Base-by-base conservation (phyloP, 64 coral and sea anemone genomes). In the Montipora sp. region DNA sequence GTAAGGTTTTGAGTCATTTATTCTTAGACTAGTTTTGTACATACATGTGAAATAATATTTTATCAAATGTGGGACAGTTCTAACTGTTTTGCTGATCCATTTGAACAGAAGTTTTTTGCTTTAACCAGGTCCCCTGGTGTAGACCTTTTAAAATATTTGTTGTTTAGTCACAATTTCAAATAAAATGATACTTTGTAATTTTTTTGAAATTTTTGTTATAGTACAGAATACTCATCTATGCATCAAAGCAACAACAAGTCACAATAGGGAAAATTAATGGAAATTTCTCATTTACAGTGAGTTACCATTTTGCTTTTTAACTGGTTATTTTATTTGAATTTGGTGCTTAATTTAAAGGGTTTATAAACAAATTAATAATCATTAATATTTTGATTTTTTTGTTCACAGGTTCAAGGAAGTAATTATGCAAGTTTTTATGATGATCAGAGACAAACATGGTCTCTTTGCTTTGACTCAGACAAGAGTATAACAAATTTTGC, bases 401-500 rank as follows among this genome's bases (percentile, higher is more conserved):
- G 67, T 23, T 77, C 91, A 14, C 59, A 98, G 97, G 97, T 98
- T 55, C 97, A 98, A 92, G 91, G 91, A 19, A 96, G 84, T 86
- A 98, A 98, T 80, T 98, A 98, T 96, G 94, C 94, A 36, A 96
- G 94, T 49, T 98, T 98, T 68, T 98, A 92, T 82, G 97, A 98
- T 96, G 97, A 98, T 79, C 92, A 93, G 18, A 93, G 94, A 14
- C 97, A 96, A 78, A 88, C 91, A 53, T 98, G 97, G 97, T 98
- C 97, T 7, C 45, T 98, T 21, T 91, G 94, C 22, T 98, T 98
- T 95, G 97, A 98, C 67, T 94, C 97, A 57, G 77, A 71, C 16
- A 93, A 60, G 75, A 93, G 23, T 86, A 48, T 87, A 10, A 59
- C 79, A 44, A 14, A 94, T 43, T 98, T 98, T 92, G 73, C 97